These are phyloP conservation scores for Gymnocephalus cernua DNA, from an alignment of 2,113 vertebrate genomes.

Conservation along the genomic window DNA sequence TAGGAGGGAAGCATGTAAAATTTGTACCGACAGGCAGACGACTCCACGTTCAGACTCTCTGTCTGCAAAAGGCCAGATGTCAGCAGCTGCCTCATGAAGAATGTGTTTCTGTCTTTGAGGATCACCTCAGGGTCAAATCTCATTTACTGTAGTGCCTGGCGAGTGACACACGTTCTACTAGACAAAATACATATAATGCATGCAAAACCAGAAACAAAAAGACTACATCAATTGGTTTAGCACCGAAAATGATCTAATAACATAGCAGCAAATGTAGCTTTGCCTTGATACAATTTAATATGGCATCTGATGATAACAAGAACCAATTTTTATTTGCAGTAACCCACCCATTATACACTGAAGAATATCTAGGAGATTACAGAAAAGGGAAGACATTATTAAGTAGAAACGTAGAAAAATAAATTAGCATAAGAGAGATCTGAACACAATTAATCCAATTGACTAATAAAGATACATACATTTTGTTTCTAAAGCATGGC, in stretches of 20 bases:
- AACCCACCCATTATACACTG: background rate
- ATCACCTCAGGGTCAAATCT: slow-evolving; percentile 31
- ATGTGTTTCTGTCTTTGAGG: slow-evolving; percentile 14
- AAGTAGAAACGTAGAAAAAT: background rate
- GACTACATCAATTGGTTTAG: background rate
- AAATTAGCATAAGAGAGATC: background rate
- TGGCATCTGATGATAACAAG: background rate
- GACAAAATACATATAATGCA: background rate
- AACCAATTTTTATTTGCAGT: background rate
- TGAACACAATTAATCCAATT: background rate
- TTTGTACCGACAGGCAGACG: background rate
- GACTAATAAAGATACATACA: rapidly evolving
- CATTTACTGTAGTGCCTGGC: background rate
- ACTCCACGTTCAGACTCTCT: background rate
- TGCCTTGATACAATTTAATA: background rate
- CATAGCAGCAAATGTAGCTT: background rate
- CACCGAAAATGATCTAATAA: background rate
- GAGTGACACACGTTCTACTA: background rate
- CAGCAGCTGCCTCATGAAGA: slow-evolving; percentile 27
- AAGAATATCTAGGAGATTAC: background rate
- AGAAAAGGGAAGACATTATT: background rate
- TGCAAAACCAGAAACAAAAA: background rate
- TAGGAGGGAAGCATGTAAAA: background rate
- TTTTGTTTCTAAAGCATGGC: too few relatives aligned
- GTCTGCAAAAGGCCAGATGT: slow-evolving; percentile 4